Conservation (phyloP, 2,888 invertebrate genomes). For the Chaetogeoica ovagalla region DNA sequence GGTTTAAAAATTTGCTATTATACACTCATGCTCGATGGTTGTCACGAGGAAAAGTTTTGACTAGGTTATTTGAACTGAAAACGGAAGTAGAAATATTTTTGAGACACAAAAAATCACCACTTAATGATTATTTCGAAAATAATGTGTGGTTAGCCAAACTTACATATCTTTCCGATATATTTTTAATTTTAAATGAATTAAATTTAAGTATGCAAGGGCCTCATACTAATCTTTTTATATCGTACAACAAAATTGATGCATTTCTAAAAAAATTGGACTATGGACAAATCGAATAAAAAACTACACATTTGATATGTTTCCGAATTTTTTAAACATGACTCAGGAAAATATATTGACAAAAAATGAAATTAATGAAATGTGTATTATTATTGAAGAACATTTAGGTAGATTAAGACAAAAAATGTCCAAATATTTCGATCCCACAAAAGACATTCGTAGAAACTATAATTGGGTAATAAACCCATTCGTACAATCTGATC, state of each 20-base stretch:
- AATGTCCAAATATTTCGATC: neutral
- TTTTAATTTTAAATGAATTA: conserved; percentile 1
- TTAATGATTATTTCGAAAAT: conserved; percentile 25
- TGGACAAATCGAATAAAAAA: conserved; percentile 13
- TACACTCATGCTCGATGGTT: conserved; percentile 17
- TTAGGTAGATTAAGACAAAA: conserved; percentile 1
- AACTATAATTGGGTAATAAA: too few species aligned
- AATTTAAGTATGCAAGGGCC: conserved; percentile 6
- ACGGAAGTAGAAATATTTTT: conserved; percentile 21
- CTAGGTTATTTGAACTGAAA: conserved; percentile 13
- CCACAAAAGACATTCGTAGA: too few species aligned
- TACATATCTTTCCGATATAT: conserved; percentile 23
- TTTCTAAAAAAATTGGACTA: conserved; percentile 7
- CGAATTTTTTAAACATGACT: conserved; percentile 9
- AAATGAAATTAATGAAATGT: conserved; percentile 25
- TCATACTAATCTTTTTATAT: conserved; percentile 13
- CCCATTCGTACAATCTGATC: too few species aligned
- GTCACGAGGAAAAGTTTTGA: conserved; percentile 9
- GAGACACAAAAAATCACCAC: conserved; percentile 14
- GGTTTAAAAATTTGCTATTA: neutral
- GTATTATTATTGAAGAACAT: conserved; percentile 7
- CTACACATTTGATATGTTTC: conserved; percentile 10
- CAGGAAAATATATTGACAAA: conserved; percentile 24
- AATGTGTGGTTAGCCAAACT: conserved; percentile 18
- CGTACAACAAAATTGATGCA: neutral